Base-by-base conservation (phyloP, 2,797 vertebrate species). In the Anomalospiza imberbis region DNA sequence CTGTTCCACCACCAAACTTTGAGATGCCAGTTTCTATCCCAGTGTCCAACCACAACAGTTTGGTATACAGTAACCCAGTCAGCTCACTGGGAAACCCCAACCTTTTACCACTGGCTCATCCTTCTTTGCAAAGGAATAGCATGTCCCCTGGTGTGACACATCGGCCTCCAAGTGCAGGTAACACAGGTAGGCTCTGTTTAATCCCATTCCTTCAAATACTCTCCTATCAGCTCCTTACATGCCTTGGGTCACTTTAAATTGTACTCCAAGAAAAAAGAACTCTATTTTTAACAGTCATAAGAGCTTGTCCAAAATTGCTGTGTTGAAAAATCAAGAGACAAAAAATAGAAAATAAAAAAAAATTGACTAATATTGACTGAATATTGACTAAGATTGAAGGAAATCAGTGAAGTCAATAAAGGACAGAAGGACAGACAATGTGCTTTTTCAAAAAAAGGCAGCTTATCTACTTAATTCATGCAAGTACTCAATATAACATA, bases 1-100 rank as follows among this genome's bases (percentile, higher is more conserved):
- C 99, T 94, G 99, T 99, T 98, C 99, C 99, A 97, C 99, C 98
- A 88, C 99, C 99, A 57, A 99, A 99, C 98, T 99, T 99, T 60
- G 99, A 99, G 98, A 99, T 99, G 99, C 98, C 99, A 50, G 99
- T 99, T 97, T 99, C 99, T 97, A 99, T 99, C 98, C 99, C 99
- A 78, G 98, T 99, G 97, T 99, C 98, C 98, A 99, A 99, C 97
- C 99, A 99, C 97, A 99, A 99, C 98, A 99, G 98, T 97, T 96
- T 99, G 98, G 98, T 99, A 42, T 99, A 99, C 98, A 99, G 98
- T 97, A 99, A 99, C 95, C 99, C 98, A 13, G 99, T 99, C 65
- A 98, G 98, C 95, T 99, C 99, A 8, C 98, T 99, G 97, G 99
- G 99, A 96, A 99, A 99, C 97, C 99, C 99, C 97, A 99, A 99